A percentile compares a stretch with the other conserved stretches of the same genome.
phyloP scores from a whole-genome alignment of 2,113 vertebrate species.

The Erpornis zantholeuca region DNA sequence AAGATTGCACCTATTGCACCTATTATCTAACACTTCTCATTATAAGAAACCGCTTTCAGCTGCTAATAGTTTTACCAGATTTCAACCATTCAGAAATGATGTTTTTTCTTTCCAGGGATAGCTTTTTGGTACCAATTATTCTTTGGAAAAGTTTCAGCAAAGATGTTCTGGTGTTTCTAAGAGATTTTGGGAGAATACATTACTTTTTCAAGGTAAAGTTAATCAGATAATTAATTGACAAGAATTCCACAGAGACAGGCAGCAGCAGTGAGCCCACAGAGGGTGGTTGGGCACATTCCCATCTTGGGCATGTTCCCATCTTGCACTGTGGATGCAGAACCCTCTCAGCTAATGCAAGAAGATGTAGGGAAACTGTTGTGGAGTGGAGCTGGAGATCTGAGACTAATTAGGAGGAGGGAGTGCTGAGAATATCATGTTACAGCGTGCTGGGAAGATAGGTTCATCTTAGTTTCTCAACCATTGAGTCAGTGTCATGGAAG shows the following conservation, averaged over 20 bases:
- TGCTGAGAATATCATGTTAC: not conserved
- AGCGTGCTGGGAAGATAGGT: not conserved
- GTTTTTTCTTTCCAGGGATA: not conserved
- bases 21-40: not conserved
- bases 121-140: not conserved
- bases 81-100: not conserved
- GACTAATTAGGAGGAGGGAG: not conserved
- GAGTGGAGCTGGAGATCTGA: not conserved
- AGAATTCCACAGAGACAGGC: not conserved
- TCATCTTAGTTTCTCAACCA: not conserved
- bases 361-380: not conserved
- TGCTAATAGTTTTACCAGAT: not conserved
- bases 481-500: not conserved
- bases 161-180: not conserved
- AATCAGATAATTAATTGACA: not conserved
- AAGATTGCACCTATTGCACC: not conserved
- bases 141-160: not conserved
- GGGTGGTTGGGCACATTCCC: not conserved
- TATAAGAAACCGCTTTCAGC: not conserved
- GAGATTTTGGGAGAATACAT: not conserved
- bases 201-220: not conserved
- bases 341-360: not conserved
- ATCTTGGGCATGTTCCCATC: not conserved
- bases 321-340: rapidly evolving
- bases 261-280: not conserved